Conservation (phyloP, 2,797 vertebrate genomes). For the Yasuhikotakia modesta region DNA sequence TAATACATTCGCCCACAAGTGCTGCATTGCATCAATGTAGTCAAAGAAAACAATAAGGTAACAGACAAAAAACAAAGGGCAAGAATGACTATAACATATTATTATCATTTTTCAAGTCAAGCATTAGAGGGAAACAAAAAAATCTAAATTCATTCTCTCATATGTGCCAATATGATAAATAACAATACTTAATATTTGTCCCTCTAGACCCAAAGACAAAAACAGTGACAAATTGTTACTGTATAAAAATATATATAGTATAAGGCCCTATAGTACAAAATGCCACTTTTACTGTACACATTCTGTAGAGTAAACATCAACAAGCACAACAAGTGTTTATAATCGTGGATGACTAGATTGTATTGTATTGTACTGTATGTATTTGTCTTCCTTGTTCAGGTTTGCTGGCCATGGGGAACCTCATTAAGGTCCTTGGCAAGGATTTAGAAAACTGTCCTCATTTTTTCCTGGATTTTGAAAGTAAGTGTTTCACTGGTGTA, state of each 20-base stretch:
- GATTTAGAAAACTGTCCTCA: constrained; percentile 98
- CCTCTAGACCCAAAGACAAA: neutral
- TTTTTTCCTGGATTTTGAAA: constrained; percentile 99
- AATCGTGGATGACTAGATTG: constrained; percentile 29
- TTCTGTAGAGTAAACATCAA: neutral
- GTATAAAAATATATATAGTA: neutral
- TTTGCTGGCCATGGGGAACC: constrained; percentile 95
- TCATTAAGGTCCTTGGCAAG: constrained; percentile 98
- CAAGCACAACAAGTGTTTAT: neutral
- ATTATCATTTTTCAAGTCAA: neutral
- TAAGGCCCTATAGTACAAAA: neutral
- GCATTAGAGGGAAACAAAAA: neutral
- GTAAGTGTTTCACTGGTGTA: constrained; percentile 83
- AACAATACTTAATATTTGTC: too few species aligned
- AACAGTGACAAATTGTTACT: neutral
- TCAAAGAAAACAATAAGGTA: neutral
- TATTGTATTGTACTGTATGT: constrained; percentile 73
- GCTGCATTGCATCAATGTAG: constrained; percentile 19
- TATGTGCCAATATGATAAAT: too few species aligned
- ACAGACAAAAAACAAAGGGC: neutral
- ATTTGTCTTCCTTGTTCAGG: constrained; percentile 86
- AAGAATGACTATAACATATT: neutral
- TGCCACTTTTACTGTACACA: neutral
- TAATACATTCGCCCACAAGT: neutral
- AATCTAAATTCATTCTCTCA: too few species aligned